These are phyloP conservation scores for Holothuria leucospilota DNA, from an alignment of 53 echinoderm and acorn worm species.

Conservation along the genomic window DNA sequence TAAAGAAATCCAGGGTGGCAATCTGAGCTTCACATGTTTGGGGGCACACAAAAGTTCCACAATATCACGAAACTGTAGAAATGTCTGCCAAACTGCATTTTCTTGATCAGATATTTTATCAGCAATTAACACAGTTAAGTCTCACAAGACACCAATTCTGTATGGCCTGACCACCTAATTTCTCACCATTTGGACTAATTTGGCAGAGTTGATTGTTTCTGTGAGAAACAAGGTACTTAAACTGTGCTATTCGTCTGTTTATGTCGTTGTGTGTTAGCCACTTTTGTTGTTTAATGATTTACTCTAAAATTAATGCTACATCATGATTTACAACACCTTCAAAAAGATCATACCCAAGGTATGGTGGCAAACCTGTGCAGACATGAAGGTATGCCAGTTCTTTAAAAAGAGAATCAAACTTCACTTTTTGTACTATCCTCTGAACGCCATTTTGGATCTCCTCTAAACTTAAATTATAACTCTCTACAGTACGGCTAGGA, in stretches of 20 bases:
- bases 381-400: constrained; percentile 63
- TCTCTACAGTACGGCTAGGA: too few species aligned
- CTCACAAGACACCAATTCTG: too few species aligned
- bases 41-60: too few species aligned
- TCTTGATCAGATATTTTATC: too few species aligned
- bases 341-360: constrained; percentile 68
- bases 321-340: constrained; percentile 65
- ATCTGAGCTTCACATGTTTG: too few species aligned
- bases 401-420: constrained; percentile 48
- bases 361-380: constrained; percentile 67
- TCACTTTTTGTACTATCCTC: too few species aligned
- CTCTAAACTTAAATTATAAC: too few species aligned
- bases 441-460: too few species aligned
- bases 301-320: constrained; percentile 44
- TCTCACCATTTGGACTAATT: constrained; percentile 49
- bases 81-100: too few species aligned
- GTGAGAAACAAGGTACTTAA: constrained; percentile 51
- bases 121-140: too few species aligned
- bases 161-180: constrained; percentile 71
- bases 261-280: constrained; percentile 58
- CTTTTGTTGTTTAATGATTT: constrained; percentile 47
- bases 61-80: too few species aligned
- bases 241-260: constrained; percentile 49
- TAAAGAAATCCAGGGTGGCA: too few species aligned
- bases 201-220: constrained; percentile 52